Conservation (phyloP, 2,113 vertebrate species). For the Ascaphus truei region DNA sequence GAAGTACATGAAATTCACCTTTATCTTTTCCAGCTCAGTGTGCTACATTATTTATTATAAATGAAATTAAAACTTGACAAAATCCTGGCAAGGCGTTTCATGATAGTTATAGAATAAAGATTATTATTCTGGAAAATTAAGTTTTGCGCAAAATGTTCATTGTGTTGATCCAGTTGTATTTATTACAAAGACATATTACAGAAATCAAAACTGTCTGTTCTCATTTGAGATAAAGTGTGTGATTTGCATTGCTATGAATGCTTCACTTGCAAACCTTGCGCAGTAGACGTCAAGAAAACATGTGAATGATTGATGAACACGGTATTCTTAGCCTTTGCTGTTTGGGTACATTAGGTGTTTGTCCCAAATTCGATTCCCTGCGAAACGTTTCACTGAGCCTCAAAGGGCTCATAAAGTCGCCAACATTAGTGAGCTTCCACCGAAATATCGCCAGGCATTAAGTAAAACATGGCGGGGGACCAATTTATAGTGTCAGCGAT, state of each 20-base stretch:
- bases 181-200: conserved; percentile 51
- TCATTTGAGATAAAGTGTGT: neutral
- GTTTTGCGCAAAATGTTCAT: conserved; percentile 46
- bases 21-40: conserved; percentile 67
- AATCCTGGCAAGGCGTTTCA: conserved; percentile 56
- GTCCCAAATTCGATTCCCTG: too few relatives aligned
- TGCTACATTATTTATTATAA: conserved; percentile 68
- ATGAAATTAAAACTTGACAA: conserved; percentile 74
- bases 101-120: conserved; percentile 63
- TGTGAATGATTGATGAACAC: neutral
- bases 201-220: conserved; percentile 45
- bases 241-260: neutral
- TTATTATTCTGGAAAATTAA: conserved; percentile 60
- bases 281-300: neutral
- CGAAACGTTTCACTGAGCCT: too few relatives aligned
- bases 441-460: too few relatives aligned
- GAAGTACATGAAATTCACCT: conserved; percentile 69
- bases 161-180: conserved; percentile 53
- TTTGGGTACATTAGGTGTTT: neutral
- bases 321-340: neutral
- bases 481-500: too few relatives aligned
- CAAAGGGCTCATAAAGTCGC: too few relatives aligned
- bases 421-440: too few relatives aligned
- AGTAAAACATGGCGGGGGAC: too few relatives aligned
- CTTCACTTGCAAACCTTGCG: neutral